Conservation (phyloP, 2,888 invertebrate genomes). For the Homarus gammarus region DNA sequence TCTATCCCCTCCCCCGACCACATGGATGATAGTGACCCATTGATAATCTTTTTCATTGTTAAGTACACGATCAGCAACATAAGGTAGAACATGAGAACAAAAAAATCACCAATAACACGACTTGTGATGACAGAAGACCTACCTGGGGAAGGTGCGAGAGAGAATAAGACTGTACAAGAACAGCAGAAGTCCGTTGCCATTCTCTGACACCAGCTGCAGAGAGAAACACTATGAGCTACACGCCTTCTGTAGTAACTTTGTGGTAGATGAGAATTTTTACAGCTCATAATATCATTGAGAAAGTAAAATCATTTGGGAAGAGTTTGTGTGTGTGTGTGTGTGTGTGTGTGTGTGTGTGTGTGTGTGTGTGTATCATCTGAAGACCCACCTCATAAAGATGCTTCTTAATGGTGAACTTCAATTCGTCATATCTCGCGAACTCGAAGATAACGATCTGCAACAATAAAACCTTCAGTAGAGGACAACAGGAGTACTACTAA, state of each 20-base stretch:
- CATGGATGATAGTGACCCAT: too few relatives aligned
- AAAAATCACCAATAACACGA: too few relatives aligned
- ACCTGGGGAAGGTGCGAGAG: slow-evolving; percentile 87
- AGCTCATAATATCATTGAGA: too few relatives aligned
- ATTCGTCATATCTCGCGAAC: slow-evolving; percentile 62
- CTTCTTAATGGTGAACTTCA: slow-evolving; percentile 61
- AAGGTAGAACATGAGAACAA: too few relatives aligned
- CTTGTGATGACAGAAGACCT: slow-evolving; percentile 79
- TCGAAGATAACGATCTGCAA: slow-evolving; percentile 56
- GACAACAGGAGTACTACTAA: background rate
- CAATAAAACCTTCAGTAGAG: background rate
- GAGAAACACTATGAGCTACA: background rate
- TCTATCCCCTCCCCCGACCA: too few relatives aligned
- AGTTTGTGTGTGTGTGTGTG: background rate
- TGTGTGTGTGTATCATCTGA: background rate
- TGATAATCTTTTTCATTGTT: too few relatives aligned
- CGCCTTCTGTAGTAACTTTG: too few relatives aligned
- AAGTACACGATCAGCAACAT: too few relatives aligned
- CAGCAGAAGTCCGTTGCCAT: slow-evolving; percentile 86
- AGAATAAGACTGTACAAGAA: slow-evolving; percentile 87
- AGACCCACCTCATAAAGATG: slow-evolving; percentile 64
- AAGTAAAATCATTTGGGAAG: background rate
- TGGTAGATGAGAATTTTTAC: too few relatives aligned
- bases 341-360: background rate
- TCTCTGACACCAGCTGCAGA: slow-evolving; percentile 80